Percentiles rank a stretch among this genome's conserved stretches.
Conservation (phyloP, 2,888 invertebrate genomes). For the Parelbella ahira region DNA sequence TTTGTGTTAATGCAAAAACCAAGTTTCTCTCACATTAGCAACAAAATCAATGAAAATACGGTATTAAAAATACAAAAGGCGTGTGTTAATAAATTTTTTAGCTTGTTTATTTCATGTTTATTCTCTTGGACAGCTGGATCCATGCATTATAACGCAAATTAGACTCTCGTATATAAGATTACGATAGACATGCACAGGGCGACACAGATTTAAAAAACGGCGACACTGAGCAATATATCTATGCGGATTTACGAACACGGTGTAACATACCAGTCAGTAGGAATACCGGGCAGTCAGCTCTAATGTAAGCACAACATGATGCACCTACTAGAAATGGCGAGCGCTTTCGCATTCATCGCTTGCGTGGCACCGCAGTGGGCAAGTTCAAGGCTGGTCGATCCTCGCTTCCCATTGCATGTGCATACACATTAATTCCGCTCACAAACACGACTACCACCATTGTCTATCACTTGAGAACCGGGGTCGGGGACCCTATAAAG, state of each 20-base stretch:
- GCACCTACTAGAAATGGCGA: slow-evolving; percentile 65
- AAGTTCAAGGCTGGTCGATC: slow-evolving; percentile 78
- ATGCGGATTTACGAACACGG: background rate
- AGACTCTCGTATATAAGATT: slow-evolving; percentile 23
- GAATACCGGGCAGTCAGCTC: background rate
- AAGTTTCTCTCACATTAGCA: slow-evolving; percentile 3
- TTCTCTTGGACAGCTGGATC: slow-evolving; percentile 18
- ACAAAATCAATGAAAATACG: slow-evolving; percentile 2
- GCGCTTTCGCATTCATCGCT: slow-evolving; percentile 63
- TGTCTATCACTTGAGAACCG: slow-evolving; percentile 69
- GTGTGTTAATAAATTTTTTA: slow-evolving; percentile 14
- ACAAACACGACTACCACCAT: slow-evolving; percentile 73
- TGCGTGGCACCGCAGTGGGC: slow-evolving; percentile 57
- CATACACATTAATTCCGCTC: slow-evolving; percentile 73
- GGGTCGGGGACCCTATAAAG: slow-evolving; percentile 71
- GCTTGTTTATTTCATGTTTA: slow-evolving; percentile 28
- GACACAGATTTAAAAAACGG: slow-evolving; percentile 20
- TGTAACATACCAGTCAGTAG: slow-evolving; percentile 2
- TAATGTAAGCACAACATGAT: slow-evolving; percentile 41
- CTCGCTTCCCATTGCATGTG: slow-evolving; percentile 72
- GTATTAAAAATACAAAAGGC: slow-evolving; percentile 10
- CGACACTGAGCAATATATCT: background rate
- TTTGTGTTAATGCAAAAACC: background rate
- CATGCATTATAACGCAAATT: slow-evolving; percentile 26
- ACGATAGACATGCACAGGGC: slow-evolving; percentile 25